Evolutionary conservation across 2,113 vertebrate species (phyloP).

Genomic region (Barbus barbus): DNA sequence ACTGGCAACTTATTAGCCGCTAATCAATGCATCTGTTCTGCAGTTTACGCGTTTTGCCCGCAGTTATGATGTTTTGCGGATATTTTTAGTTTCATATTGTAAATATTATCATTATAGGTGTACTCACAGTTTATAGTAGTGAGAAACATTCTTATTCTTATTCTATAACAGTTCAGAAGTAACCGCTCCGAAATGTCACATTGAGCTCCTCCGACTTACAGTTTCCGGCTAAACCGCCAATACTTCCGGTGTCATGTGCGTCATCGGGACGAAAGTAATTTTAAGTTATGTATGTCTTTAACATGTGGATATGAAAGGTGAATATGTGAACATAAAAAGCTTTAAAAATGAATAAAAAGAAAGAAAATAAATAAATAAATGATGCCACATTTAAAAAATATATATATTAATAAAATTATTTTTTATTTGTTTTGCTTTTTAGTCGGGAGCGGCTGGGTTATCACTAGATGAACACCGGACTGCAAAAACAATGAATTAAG

Average conservation of each 20-base stretch:
- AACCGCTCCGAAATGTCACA: slow-evolving; percentile 63
- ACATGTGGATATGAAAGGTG: no score
- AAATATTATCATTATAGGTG: not conserved
- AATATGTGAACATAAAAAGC: no score
- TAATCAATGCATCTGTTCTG: not conserved
- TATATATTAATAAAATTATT: no score
- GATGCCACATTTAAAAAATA: no score
- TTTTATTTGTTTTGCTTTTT: no score
- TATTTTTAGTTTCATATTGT: not conserved
- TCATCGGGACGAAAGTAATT: not conserved
- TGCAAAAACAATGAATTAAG: no score
- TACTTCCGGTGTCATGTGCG: slow-evolving; percentile 60
- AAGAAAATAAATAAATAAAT: no score
- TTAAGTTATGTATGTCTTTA: no score
- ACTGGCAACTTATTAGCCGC: not conserved
- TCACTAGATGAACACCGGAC: no score
- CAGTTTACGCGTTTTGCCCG: not conserved
- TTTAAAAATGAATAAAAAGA: no score
- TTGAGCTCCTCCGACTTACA: slow-evolving; percentile 49
- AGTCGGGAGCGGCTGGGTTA: no score
- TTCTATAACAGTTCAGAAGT: not conserved
- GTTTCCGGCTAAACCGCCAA: not conserved
- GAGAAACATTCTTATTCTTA: slow-evolving; percentile 70
- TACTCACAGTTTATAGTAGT: slow-evolving; percentile 76
- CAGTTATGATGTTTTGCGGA: not conserved